Conservation (phyloP, 2,797 vertebrate genomes). For the Dendrocincla fuliginosa region DNA sequence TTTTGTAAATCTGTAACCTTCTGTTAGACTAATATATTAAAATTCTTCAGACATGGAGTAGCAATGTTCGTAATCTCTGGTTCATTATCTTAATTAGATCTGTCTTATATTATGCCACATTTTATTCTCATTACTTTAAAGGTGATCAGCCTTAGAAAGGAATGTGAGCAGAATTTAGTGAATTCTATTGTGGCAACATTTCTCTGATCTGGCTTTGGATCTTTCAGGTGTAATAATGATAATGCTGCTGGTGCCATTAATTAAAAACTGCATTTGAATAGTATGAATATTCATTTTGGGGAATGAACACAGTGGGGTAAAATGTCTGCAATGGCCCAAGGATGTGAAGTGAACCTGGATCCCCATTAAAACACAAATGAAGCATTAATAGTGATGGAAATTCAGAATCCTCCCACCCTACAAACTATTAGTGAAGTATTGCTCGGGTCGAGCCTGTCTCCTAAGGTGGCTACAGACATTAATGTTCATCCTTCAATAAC, state of each 20-base stretch:
- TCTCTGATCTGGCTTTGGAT: constrained; percentile 75
- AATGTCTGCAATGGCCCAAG: constrained; percentile 70
- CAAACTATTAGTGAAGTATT: constrained; percentile 39
- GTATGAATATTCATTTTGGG: constrained; percentile 78
- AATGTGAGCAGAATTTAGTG: constrained; percentile 72
- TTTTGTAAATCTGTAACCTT: constrained; percentile 67
- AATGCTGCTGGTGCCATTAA: constrained; percentile 76
- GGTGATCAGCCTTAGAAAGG: constrained; percentile 75
- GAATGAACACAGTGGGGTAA: constrained; percentile 67
- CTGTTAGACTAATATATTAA: constrained; percentile 72
- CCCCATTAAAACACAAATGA: constrained; percentile 71
- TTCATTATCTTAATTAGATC: constrained; percentile 87
- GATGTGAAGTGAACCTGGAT: constrained; percentile 61
- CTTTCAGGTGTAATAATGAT: constrained; percentile 78
- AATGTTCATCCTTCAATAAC: constrained; percentile 30
- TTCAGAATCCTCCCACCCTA: constrained; percentile 40
- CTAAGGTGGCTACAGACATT: constrained; percentile 23
- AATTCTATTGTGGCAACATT: constrained; percentile 71
- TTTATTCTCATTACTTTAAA: constrained; percentile 82
- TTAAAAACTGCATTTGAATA: constrained; percentile 79
- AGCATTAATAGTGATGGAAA: constrained; percentile 57
- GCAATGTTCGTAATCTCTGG: constrained; percentile 74
- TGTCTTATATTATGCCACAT: constrained; percentile 76
- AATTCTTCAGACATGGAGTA: constrained; percentile 73
- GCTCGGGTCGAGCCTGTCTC: background rate